These are phyloP conservation scores for Trachemys scripta DNA, from an alignment of 2,113 vertebrate genomes.

Conservation along the genomic window DNA sequence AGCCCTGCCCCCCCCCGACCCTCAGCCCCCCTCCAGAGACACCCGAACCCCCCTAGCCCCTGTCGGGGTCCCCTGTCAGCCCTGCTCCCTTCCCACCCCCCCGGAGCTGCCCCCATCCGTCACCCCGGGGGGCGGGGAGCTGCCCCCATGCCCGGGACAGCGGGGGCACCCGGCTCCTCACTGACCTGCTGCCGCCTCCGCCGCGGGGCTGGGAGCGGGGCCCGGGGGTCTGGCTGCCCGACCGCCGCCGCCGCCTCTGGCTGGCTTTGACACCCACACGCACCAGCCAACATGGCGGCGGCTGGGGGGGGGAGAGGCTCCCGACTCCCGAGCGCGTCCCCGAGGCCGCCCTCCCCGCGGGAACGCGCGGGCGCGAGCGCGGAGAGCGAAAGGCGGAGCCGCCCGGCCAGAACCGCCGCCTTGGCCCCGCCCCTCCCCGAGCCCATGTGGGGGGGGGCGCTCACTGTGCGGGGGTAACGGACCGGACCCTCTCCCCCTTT, in stretches of 20 bases:
- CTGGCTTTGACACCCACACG: conserved; percentile 76
- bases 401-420: background rate
- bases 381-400: background rate
- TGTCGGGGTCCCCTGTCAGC: background rate
- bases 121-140: background rate
- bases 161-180: background rate
- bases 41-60: background rate
- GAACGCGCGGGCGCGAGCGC: background rate
- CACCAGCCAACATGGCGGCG: conserved; percentile 79
- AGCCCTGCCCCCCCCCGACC: background rate
- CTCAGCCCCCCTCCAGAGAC: background rate
- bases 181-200: background rate
- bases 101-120: background rate
- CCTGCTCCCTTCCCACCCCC: background rate
- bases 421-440: conserved; percentile 27
- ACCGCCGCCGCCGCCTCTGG: conserved; percentile 32
- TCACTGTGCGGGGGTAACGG: no score
- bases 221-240: background rate
- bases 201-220: background rate
- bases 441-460: background rate
- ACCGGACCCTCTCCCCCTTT: no score
- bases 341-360: background rate
- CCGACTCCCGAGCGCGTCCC: background rate
- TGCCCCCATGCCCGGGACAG: background rate
- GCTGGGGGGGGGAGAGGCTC: background rate